phyloP scores from a whole-genome alignment of 2,888 invertebrate genomes.

The Drosophila mettleri region DNA sequence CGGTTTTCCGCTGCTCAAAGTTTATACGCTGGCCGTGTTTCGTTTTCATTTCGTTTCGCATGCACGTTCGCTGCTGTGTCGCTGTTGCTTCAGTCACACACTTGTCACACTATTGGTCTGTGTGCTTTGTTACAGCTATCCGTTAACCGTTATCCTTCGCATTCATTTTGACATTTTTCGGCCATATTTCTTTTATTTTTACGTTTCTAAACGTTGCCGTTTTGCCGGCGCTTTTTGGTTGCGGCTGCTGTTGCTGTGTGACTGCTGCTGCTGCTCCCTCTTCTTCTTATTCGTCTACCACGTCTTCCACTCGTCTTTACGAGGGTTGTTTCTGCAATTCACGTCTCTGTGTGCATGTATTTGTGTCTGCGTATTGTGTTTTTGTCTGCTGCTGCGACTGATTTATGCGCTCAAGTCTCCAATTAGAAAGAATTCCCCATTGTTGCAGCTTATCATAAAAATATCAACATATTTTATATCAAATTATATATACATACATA shows the following conservation, averaged over 20 bases:
- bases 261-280: constrained; percentile 27
- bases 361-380: constrained; percentile 13
- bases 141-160: constrained; percentile 24
- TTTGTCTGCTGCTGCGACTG: constrained; percentile 15
- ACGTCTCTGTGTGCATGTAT: not conserved
- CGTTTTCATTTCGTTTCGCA: constrained; percentile 44
- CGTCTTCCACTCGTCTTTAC: constrained; percentile 37
- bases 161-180: constrained; percentile 58
- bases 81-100: constrained; percentile 31
- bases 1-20: constrained; percentile 48
- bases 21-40: constrained; percentile 33
- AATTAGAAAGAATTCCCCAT: constrained; percentile 41
- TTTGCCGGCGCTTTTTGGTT: constrained; percentile 68
- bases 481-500: not conserved
- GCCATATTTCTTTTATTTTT: constrained; percentile 44
- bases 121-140: constrained; percentile 22
- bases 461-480: not conserved
- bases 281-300: too few species aligned
- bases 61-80: constrained; percentile 32
- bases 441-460: constrained; percentile 16
- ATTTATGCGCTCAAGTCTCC: constrained; percentile 32
- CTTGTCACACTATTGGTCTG: constrained; percentile 15
- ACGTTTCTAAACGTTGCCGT: constrained; percentile 8
- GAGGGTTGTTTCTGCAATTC: constrained; percentile 63
- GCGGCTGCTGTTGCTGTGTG: constrained; percentile 19